A percentile compares a stretch with the other conserved stretches of the same genome.
Evolutionary conservation across 2,797 vertebrate genomes (phyloP).

Genomic region (Rhinoraja longicauda): DNA sequence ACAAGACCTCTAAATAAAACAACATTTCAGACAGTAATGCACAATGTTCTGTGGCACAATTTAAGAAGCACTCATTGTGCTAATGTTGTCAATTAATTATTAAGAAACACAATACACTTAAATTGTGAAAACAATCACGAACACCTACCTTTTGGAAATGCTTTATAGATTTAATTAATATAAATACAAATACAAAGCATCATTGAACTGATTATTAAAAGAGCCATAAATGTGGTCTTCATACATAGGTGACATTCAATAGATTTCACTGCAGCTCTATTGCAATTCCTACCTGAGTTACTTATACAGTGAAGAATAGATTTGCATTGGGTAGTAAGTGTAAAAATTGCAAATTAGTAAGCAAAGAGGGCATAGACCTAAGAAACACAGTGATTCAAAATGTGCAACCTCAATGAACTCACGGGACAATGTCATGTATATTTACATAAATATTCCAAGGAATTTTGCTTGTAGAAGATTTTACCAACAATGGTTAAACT

Average conservation of each 20-base stretch:
- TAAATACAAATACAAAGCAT: not conserved
- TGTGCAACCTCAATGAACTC: not conserved
- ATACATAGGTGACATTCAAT: not conserved
- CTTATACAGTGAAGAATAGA: not conserved
- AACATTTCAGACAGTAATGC: not conserved
- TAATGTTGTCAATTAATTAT: not conserved
- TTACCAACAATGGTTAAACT: not conserved
- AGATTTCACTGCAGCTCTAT: not conserved
- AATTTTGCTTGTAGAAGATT: not conserved
- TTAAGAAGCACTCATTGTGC: not conserved
- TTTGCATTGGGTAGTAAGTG: not conserved
- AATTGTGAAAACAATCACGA: not conserved
- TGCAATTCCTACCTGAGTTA: not conserved
- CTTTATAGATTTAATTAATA: not conserved
- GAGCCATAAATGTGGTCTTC: not conserved
- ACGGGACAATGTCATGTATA: not conserved
- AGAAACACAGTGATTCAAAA: not conserved
- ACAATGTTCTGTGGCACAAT: not conserved
- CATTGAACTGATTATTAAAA: not conserved
- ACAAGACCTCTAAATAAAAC: constrained; percentile 25
- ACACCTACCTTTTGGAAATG: constrained; percentile 6
- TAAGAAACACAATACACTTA: not conserved
- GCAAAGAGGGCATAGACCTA: not conserved
- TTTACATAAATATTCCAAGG: not conserved
- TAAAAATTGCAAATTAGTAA: not conserved